Evolutionary conservation across 2,888 invertebrate species (phyloP).

Genomic region (Epirrhoe tristata): DNA sequence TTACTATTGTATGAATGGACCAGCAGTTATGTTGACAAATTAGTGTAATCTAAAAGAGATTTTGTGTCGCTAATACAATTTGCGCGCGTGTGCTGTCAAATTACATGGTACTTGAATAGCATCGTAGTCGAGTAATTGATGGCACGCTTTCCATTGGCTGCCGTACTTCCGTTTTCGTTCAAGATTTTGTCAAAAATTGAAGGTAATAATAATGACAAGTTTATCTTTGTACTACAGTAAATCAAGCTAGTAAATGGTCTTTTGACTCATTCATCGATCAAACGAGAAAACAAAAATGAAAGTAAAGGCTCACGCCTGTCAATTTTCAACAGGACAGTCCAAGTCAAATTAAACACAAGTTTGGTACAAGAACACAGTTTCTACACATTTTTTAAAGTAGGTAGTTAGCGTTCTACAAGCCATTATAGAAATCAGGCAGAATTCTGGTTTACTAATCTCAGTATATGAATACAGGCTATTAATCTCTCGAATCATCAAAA

Average conservation of each 20-base stretch:
- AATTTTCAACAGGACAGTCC: too few species aligned
- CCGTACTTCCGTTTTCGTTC: slow-evolving; percentile 17
- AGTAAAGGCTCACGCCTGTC: too few species aligned
- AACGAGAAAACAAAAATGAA: too few species aligned
- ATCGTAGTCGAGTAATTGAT: slow-evolving; percentile 42
- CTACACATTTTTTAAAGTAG: too few species aligned
- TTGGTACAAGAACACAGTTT: too few species aligned
- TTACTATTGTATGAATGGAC: slow-evolving; percentile 66
- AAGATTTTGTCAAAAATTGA: background rate
- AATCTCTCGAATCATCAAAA: background rate
- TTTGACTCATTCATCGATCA: background rate
- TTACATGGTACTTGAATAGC: slow-evolving; percentile 64
- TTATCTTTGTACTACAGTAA: background rate
- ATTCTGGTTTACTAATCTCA: too few species aligned
- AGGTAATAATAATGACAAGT: background rate
- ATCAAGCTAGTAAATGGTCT: background rate
- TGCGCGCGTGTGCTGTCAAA: slow-evolving; percentile 64
- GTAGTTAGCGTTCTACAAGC: too few species aligned
- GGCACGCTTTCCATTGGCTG: slow-evolving; percentile 43
- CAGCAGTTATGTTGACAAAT: slow-evolving; percentile 74
- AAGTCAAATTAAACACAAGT: too few species aligned
- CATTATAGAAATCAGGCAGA: too few species aligned
- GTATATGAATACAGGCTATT: background rate
- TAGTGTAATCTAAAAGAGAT: slow-evolving; percentile 82
- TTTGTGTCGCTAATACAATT: slow-evolving; percentile 65